Conservation (phyloP, 1,140 invertebrate genomes). For the Brachionus rotundiformis region DNA sequence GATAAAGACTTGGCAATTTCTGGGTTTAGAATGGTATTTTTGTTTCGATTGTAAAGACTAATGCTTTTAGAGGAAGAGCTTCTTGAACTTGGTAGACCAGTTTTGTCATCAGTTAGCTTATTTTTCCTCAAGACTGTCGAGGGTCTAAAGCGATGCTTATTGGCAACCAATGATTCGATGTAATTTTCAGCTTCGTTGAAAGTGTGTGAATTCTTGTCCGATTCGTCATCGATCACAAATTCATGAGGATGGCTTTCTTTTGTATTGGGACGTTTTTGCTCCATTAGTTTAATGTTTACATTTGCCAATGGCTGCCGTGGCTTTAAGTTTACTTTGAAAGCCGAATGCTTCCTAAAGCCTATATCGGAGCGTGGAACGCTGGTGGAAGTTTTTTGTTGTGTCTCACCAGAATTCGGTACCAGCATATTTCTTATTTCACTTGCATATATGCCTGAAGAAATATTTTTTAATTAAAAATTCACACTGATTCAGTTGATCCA, state of each 20-base stretch:
- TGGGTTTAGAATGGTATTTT: background rate
- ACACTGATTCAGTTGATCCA: background rate
- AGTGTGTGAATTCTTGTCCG: conserved; percentile 31
- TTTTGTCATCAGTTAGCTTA: background rate
- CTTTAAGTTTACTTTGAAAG: conserved; percentile 9
- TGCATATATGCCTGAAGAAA: conserved; percentile 34
- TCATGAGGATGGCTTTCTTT: conserved; percentile 20
- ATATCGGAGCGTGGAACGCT: background rate
- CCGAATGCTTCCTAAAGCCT: conserved; percentile 24
- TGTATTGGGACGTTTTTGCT: conserved; percentile 25
- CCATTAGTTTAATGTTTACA: conserved; percentile 32
- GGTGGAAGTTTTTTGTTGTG: background rate
- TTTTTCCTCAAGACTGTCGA: background rate
- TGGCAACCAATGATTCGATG: background rate
- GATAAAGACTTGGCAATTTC: conserved; percentile 7
- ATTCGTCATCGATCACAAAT: background rate
- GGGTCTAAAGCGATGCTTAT: background rate
- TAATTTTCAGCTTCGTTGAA: conserved; percentile 11
- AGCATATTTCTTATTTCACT: conserved; percentile 37
- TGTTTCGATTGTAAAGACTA: conserved; percentile 23
- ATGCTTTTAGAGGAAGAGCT: background rate
- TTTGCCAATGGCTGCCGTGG: background rate
- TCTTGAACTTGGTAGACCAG: background rate
- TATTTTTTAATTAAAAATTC: background rate
- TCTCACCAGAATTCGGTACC: background rate